Evolutionary conservation across 92 coral and sea anemone species (phyloP).

Genomic region (Muricea muricata): DNA sequence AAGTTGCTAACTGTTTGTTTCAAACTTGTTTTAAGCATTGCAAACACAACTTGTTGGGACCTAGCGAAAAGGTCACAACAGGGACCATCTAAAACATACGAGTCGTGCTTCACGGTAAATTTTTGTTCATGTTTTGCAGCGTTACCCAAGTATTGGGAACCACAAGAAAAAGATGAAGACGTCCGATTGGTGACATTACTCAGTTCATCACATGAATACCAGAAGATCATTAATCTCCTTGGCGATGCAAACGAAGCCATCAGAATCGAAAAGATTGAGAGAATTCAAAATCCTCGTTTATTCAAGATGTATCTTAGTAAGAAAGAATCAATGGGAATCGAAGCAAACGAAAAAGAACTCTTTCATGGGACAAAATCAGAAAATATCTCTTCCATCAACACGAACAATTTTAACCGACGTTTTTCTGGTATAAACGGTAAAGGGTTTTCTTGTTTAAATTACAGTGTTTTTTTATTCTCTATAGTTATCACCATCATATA

Average conservation of each 20-base stretch:
- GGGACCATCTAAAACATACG: not conserved
- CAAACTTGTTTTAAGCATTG: too few species aligned
- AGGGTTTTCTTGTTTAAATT: not conserved
- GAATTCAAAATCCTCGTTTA: conserved; percentile 56
- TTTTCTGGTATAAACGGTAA: conserved; percentile 53
- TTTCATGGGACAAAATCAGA: conserved; percentile 54
- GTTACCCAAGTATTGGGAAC: not conserved
- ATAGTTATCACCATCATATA: not conserved
- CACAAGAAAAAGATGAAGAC: not conserved
- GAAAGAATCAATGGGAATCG: conserved; percentile 23
- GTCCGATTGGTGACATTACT: conserved; percentile 8
- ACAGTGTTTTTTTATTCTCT: too few species aligned
- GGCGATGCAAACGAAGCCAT: conserved; percentile 4
- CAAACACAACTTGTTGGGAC: too few species aligned
- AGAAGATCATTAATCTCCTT: conserved; percentile 19
- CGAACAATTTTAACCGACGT: conserved; percentile 51
- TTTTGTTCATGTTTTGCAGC: not conserved
- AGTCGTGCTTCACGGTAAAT: not conserved
- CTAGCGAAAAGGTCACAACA: too few species aligned
- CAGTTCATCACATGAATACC: conserved; percentile 21
- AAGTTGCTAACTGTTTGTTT: too few species aligned
- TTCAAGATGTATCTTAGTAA: conserved; percentile 36
- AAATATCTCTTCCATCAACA: conserved; percentile 46
- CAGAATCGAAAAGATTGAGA: conserved; percentile 10
- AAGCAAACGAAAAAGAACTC: conserved; percentile 43